These are phyloP conservation scores for Alcedo quadribrachys DNA, from an alignment of 2,797 vertebrate genomes.

Conservation along the genomic window DNA sequence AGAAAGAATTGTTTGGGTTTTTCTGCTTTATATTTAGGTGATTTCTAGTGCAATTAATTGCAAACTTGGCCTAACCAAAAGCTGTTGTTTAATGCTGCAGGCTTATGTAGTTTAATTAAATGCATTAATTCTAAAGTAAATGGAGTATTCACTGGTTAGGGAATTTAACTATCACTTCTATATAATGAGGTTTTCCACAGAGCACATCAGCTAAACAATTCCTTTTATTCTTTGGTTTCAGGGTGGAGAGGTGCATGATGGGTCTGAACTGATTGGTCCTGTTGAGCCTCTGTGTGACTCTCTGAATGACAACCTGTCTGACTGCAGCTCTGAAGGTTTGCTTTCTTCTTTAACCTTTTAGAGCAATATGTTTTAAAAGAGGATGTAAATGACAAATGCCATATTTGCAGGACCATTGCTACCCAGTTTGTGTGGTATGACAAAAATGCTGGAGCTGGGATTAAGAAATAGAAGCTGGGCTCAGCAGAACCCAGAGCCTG, in stretches of 20 bases:
- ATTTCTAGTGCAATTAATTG: neutral
- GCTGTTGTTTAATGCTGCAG: neutral
- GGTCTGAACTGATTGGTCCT: constrained; percentile 96
- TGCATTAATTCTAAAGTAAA: neutral
- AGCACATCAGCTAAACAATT: neutral
- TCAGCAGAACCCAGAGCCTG: neutral
- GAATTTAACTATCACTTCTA: neutral
- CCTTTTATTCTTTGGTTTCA: constrained; percentile 67
- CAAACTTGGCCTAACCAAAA: neutral
- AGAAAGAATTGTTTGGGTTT: neutral
- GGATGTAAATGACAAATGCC: accelerated
- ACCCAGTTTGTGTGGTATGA: neutral
- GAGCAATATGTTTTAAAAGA: neutral
- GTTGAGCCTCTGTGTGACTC: constrained; percentile 87
- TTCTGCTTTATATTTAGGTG: neutral
- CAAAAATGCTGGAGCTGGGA: neutral
- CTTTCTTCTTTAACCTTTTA: neutral
- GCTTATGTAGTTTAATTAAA: neutral
- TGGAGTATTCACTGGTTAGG: neutral
- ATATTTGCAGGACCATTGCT: neutral
- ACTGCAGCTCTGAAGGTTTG: constrained; percentile 93
- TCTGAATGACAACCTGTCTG: constrained; percentile 87
- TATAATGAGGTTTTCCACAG: neutral
- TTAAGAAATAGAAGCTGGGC: neutral
- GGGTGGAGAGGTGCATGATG: constrained; percentile 93